Conservation (phyloP, 1,140 invertebrate genomes). For the Dinoponera quadriceps region DNA sequence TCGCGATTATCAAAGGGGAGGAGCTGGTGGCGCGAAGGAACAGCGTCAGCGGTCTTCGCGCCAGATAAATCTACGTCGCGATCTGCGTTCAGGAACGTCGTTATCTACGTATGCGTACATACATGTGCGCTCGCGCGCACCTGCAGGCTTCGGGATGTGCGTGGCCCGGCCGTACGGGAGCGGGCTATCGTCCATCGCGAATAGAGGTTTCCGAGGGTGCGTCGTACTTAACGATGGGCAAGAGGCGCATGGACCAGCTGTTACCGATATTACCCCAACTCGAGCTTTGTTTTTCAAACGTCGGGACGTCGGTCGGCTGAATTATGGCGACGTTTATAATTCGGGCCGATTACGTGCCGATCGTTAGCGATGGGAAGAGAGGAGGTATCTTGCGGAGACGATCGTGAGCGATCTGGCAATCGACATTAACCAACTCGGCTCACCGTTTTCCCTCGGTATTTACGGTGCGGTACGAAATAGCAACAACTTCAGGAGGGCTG, state of each 20-base stretch:
- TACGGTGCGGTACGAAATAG: too few species aligned
- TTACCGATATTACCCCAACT: conserved; percentile 31
- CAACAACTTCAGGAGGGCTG: too few species aligned
- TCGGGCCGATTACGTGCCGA: not conserved
- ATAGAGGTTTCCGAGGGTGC: conserved; percentile 38
- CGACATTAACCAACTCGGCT: not conserved
- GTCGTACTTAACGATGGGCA: conserved; percentile 30
- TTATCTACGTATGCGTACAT: conserved; percentile 49
- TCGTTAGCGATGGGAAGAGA: not conserved
- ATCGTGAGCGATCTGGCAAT: not conserved
- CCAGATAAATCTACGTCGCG: conserved; percentile 72
- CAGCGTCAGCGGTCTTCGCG: conserved; percentile 65
- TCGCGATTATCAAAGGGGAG: conserved; percentile 60
- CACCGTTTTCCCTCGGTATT: too few species aligned
- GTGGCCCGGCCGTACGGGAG: conserved; percentile 34
- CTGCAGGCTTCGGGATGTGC: conserved; percentile 31
- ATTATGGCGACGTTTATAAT: conserved; percentile 45
- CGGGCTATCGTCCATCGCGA: conserved; percentile 54
- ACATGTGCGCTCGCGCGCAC: conserved; percentile 22
- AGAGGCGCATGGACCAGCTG: conserved; percentile 36
- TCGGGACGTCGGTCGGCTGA: not conserved
- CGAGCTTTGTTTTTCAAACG: conserved; percentile 32
- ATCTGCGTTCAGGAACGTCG: conserved; percentile 67
- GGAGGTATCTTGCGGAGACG: not conserved
- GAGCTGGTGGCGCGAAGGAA: conserved; percentile 61